A percentile compares a stretch with the other conserved stretches of the same genome.
Conservation (phyloP, 2,113 vertebrate genomes). For the Dipodomys spectabilis region DNA sequence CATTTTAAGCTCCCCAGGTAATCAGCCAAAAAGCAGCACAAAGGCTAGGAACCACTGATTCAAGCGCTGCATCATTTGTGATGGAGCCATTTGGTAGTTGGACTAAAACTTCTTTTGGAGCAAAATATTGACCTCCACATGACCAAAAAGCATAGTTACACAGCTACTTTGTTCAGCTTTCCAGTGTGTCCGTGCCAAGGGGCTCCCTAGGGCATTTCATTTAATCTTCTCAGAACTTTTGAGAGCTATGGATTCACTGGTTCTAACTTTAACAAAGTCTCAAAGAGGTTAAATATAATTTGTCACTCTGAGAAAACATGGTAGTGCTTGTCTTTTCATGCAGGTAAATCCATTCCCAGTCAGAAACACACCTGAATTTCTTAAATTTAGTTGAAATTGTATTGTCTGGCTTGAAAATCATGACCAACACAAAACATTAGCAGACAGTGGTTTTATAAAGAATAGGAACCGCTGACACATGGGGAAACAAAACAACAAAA, state of each 20-base stretch:
- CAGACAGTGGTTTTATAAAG: not conserved
- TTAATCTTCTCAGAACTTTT: not conserved
- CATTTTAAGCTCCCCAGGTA: not conserved
- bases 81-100: not conserved
- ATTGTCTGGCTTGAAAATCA: not conserved
- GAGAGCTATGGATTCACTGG: not conserved
- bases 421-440: not conserved
- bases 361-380: too few relatives aligned
- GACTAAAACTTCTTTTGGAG: not conserved
- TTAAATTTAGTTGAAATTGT: constrained; percentile 22
- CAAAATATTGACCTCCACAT: not conserved
- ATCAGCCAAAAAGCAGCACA: not conserved
- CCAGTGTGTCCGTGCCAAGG: not conserved
- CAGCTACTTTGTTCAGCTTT: not conserved
- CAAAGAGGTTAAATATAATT: not conserved
- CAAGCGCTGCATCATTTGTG: not conserved
- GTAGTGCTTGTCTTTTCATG: not conserved
- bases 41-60: not conserved
- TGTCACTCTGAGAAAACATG: not conserved
- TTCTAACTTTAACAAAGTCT: not conserved
- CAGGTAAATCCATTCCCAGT: not conserved
- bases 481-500: not conserved
- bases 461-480: not conserved
- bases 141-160: not conserved
- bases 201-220: not conserved